phyloP scores from a whole-genome alignment of 2,888 invertebrate species.

The Tuta absoluta region DNA sequence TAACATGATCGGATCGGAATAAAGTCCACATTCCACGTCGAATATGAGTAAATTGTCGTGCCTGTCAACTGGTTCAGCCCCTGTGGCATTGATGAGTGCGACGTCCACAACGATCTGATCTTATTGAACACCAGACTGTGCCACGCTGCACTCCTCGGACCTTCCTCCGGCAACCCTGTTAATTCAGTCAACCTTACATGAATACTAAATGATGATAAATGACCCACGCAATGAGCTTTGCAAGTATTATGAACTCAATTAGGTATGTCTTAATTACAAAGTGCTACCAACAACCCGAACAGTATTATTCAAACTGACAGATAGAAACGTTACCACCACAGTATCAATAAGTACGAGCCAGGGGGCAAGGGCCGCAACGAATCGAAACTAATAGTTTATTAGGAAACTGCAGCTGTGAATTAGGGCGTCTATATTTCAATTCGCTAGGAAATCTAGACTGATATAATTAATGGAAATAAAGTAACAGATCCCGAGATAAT shows the following conservation, averaged over 20 bases:
- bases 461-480: conserved; percentile 78
- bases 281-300: conserved; percentile 44
- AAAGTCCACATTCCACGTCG: conserved; percentile 58
- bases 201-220: conserved; percentile 23
- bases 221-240: conserved; percentile 21
- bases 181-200: conserved; percentile 34
- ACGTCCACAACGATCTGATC: conserved; percentile 93
- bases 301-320: conserved; percentile 54
- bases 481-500: conserved; percentile 70
- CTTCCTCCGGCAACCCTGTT: conserved; percentile 76
- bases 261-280: conserved; percentile 36
- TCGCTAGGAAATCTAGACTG: conserved; percentile 56
- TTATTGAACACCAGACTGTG: conserved; percentile 91
- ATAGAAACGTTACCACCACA: conserved; percentile 59
- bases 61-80: conserved; percentile 92
- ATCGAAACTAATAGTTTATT: conserved; percentile 68
- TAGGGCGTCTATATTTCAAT: conserved; percentile 63
- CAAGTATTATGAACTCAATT: conserved; percentile 22
- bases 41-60: conserved; percentile 57
- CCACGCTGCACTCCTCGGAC: conserved; percentile 81
- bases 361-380: conserved; percentile 61
- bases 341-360: conserved; percentile 50
- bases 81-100: conserved; percentile 86
- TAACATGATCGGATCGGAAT: conserved; percentile 31
- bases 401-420: conserved; percentile 68